Evolutionary conservation across 1,140 invertebrate genomes (phyloP).

Genomic region (Hylyphantes graminicola): DNA sequence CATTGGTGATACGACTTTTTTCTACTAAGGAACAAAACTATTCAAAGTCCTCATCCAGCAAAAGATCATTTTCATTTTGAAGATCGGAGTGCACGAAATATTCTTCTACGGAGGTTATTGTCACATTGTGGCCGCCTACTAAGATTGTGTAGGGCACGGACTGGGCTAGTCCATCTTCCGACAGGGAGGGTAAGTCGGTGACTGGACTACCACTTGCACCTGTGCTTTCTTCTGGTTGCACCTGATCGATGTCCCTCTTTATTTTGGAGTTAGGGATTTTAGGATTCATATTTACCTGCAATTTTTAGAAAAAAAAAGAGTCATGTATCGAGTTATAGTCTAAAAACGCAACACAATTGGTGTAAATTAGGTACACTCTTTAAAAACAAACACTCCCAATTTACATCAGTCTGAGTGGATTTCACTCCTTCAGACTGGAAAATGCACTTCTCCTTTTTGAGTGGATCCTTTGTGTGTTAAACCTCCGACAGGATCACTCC

Average conservation of each 20-base stretch:
- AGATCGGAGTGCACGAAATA: slow-evolving; percentile 45
- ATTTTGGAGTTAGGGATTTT: slow-evolving; percentile 7
- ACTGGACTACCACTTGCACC: slow-evolving; percentile 2
- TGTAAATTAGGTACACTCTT: no score
- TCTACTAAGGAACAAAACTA: background rate
- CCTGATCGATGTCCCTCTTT: slow-evolving; percentile 1
- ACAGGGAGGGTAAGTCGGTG: slow-evolving; percentile 1
- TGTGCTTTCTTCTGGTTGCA: background rate
- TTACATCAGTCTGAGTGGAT: no score
- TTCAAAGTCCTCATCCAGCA: slow-evolving; percentile 21
- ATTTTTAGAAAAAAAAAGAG: background rate
- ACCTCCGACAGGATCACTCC: no score
- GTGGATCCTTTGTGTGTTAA: no score
- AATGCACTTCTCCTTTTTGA: no score
- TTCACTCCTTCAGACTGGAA: no score
- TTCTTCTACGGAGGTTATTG: slow-evolving; percentile 27
- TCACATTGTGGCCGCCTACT: slow-evolving; percentile 45
- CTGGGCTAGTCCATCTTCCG: slow-evolving; percentile 4
- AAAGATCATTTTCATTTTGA: slow-evolving; percentile 1
- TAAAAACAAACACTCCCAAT: no score
- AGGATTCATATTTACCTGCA: slow-evolving; percentile 41
- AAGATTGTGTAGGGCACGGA: slow-evolving; percentile 46
- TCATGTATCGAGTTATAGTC: no score
- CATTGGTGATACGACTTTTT: background rate
- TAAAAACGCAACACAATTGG: no score